Evolutionary conservation across 2,797 vertebrate species (phyloP), one percentile per base, ranked within the genome.

Genomic region (Rhyacichthys aspro): DNA sequence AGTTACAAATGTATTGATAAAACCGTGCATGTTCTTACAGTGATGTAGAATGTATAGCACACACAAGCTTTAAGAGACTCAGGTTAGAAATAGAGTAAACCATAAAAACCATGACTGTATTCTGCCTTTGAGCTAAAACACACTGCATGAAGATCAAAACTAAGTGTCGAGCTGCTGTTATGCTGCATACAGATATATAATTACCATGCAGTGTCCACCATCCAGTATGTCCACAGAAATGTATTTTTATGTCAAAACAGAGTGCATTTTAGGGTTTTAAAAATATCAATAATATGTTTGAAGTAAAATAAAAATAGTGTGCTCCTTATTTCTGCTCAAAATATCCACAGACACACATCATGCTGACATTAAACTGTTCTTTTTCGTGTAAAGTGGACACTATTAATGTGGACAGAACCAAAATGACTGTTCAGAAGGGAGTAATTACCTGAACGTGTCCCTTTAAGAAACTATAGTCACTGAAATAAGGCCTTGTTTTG

Each of bases 1-100:
- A 28, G 23, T 28, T 28, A 49, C 47, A 36, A 9, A n/a, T 17
- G 47, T 34, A 16, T n/a, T 34, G 46, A 33, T 15, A 6, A 28
- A 28, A 28, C 3, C 10, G n/a, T 46, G 42, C 65, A 48, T 61
- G 64, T 15, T 11, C 17, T n/a, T 15, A 8, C 16, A 46, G 48
- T 15, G 23, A 7, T 17, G 19, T 55, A 18, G 3, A 6, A 28
- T 28, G 23, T 28, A 28, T 28, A 6, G 43, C 55, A 52, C 56
- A 52, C 56, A 53, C 32, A 61, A 17, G 49, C 56, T 55, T 67
- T 18, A 38, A 18, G 11, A 43, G 43, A 43, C 65, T 67, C 50
- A 44, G 52, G 19, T 39, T 46, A 18, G n/a, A 16, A 50, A 15
- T 16, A 11, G 11, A 23, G 16, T 36, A 7, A 53, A 54, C 9